phyloP scores from a whole-genome alignment of 2,113 vertebrate genomes.

The Neoarius graeffei region DNA sequence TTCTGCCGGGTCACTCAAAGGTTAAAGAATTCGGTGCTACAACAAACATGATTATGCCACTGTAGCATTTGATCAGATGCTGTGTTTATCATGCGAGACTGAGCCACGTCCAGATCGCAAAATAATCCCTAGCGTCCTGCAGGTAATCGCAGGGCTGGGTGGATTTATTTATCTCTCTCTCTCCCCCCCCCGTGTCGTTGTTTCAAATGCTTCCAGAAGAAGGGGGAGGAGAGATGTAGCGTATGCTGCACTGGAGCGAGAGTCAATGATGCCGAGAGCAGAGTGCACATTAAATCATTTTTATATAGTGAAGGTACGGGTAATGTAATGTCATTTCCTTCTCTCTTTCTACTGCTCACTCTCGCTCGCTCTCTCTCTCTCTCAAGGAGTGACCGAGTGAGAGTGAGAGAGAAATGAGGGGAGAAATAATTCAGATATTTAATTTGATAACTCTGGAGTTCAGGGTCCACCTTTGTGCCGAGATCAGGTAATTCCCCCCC shows the following conservation, averaged over 20 bases:
- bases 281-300: slow-evolving; percentile 78
- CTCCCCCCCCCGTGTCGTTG: slow-evolving; percentile 21
- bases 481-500: slow-evolving; percentile 28
- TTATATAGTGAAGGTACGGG: slow-evolving; percentile 75
- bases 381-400: slow-evolving; percentile 25
- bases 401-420: slow-evolving; percentile 20
- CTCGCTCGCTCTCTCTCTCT: slow-evolving; percentile 21
- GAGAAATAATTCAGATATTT: slow-evolving; percentile 48
- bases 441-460: slow-evolving; percentile 49
- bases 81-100: slow-evolving; percentile 70
- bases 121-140: slow-evolving; percentile 51
- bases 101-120: slow-evolving; percentile 44
- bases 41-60: slow-evolving; percentile 77
- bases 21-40: slow-evolving; percentile 83
- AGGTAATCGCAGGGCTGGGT: slow-evolving; percentile 51
- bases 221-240: too few relatives aligned
- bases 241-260: slow-evolving; percentile 70
- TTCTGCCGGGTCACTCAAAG: slow-evolving; percentile 78
- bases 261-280: slow-evolving; percentile 71
- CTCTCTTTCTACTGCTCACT: slow-evolving; percentile 32
- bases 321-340: slow-evolving; percentile 64
- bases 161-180: slow-evolving; percentile 29
- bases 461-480: slow-evolving; percentile 33
- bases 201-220: slow-evolving; percentile 49
- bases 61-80: slow-evolving; percentile 78